Percentiles rank a stretch among this genome's conserved stretches.
phyloP scores from a whole-genome alignment of 1,140 invertebrate species.

The Vanessa tameamea region DNA sequence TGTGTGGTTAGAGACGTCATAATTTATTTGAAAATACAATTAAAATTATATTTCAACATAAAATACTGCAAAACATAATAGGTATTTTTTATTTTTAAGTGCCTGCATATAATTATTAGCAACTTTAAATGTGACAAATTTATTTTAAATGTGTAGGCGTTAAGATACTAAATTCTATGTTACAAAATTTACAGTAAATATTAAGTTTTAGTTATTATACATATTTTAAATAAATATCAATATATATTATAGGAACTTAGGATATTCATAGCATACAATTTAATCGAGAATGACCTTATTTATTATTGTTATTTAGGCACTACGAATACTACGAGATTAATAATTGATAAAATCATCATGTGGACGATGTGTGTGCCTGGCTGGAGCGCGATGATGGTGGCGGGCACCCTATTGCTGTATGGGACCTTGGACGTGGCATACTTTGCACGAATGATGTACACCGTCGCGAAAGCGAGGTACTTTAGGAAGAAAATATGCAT shows the following conservation, averaged over 20 bases:
- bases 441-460: constrained; percentile 79
- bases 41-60: too few species aligned
- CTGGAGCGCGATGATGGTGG: constrained; percentile 61
- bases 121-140: background rate
- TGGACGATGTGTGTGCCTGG: constrained; percentile 71
- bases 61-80: too few species aligned
- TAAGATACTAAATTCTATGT: too few species aligned
- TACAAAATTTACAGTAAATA: too few species aligned
- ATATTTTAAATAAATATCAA: too few species aligned
- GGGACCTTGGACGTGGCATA: constrained; percentile 79
- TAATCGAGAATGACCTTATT: too few species aligned
- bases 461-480: constrained; percentile 73
- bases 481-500: constrained; percentile 77
- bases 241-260: too few species aligned
- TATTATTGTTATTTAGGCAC: constrained; percentile 1
- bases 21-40: too few species aligned
- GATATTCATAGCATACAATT: too few species aligned
- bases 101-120: background rate
- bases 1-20: too few species aligned
- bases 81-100: background rate
- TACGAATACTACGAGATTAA: background rate
- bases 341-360: constrained; percentile 39
- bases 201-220: too few species aligned
- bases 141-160: too few species aligned
- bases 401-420: constrained; percentile 72